Percentiles rank a stretch among this genome's conserved stretches.
phyloP scores from a whole-genome alignment of 2,888 invertebrate genomes.

The Saturnia japonica region DNA sequence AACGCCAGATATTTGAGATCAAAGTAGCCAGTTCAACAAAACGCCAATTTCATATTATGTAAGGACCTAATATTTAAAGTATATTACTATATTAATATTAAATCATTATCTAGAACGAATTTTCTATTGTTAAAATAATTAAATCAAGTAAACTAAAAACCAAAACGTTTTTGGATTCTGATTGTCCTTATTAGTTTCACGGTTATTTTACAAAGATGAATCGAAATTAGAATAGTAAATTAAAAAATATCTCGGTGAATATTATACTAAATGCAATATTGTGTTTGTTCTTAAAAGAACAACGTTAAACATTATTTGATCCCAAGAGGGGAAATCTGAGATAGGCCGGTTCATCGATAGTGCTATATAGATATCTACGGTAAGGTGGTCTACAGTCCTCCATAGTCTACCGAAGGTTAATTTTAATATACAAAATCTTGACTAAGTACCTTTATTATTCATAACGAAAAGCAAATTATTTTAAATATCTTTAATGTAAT shows the following conservation, averaged over 20 bases:
- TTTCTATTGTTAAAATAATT: not conserved
- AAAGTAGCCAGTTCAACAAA: too few species aligned
- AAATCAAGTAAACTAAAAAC: too few species aligned
- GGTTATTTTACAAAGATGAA: not conserved
- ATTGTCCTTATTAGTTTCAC: not conserved
- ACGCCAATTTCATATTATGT: too few species aligned
- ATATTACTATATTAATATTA: too few species aligned
- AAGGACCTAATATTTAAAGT: too few species aligned
- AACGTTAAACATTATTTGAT: constrained; percentile 19
- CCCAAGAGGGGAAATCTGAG: constrained; percentile 22
- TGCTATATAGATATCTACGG: constrained; percentile 3
- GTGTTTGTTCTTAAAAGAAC: constrained; percentile 7
- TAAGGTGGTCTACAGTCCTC: not conserved
- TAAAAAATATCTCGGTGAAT: too few species aligned
- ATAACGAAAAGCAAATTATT: too few species aligned
- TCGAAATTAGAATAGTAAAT: too few species aligned
- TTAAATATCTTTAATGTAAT: not conserved
- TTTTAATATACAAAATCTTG: too few species aligned
- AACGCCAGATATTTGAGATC: too few species aligned
- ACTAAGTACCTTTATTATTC: too few species aligned
- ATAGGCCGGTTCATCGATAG: constrained; percentile 6
- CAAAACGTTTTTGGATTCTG: too few species aligned
- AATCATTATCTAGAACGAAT: not conserved
- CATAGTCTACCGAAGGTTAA: not conserved
- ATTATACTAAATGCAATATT: not conserved